These are phyloP conservation scores for Clarias magur DNA, from an alignment of 2,113 vertebrate species.

Conservation along the genomic window DNA sequence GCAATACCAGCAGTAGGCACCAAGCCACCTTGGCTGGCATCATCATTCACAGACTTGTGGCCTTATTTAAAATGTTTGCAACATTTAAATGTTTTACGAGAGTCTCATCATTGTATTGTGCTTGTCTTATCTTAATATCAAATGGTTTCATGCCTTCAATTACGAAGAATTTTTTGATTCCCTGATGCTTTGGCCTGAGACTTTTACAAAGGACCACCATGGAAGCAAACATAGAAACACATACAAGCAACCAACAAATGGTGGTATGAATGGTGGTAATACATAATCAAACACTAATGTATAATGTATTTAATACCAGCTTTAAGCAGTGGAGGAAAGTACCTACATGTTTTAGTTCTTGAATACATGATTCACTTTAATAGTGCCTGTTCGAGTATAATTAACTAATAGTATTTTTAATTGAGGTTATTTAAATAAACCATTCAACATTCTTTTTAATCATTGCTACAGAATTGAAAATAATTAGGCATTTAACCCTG, in stretches of 20 bases:
- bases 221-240: not conserved
- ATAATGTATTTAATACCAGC: not conserved
- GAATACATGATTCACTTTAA: not conserved
- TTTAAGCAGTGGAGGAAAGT: not conserved
- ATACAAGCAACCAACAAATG: not conserved
- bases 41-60: no score
- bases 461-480: not conserved
- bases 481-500: not conserved
- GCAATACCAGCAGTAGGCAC: no score
- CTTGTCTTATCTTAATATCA: no score
- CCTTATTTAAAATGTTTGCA: no score
- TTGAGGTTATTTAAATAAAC: not conserved
- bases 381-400: not conserved
- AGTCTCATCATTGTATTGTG: no score
- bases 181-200: not conserved
- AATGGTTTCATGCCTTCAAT: no score
- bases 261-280: not conserved
- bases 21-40: no score
- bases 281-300: not conserved
- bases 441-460: not conserved
- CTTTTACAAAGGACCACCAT: not conserved
- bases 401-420: not conserved
- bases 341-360: not conserved
- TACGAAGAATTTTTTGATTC: no score
- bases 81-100: no score